phyloP scores from a whole-genome alignment of 2,888 invertebrate genomes.

The Rotaria macrura region DNA sequence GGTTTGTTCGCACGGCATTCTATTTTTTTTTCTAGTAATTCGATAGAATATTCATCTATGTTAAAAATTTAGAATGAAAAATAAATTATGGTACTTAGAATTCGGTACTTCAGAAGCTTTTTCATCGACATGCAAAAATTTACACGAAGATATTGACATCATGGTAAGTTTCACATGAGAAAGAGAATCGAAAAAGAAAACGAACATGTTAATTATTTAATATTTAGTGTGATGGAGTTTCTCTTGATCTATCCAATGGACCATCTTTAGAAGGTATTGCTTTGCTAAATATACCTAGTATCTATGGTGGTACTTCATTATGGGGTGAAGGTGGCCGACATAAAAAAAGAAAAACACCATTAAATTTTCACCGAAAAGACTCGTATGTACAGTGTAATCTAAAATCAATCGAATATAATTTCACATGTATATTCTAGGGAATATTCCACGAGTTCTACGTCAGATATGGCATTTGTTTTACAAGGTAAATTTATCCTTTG shows the following conservation, averaged over 20 bases:
- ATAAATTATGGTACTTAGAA: conserved; percentile 96
- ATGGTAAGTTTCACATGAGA: conserved; percentile 58
- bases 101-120: conserved; percentile 95
- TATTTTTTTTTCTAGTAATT: not conserved
- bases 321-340: conserved; percentile 61
- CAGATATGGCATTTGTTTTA: conserved; percentile 19
- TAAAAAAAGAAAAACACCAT: not conserved
- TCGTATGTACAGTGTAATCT: not conserved
- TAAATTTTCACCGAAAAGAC: conserved; percentile 1
- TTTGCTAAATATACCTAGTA: conserved; percentile 87
- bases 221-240: conserved; percentile 74
- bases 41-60: too few species aligned
- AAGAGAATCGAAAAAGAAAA: not conserved
- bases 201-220: not conserved
- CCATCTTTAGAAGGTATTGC: conserved; percentile 86
- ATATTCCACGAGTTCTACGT: conserved; percentile 14
- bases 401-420: not conserved
- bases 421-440: not conserved
- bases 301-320: conserved; percentile 88
- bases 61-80: conserved; percentile 64
- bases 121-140: conserved; percentile 87
- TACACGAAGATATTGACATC: conserved; percentile 89
- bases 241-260: conserved; percentile 79
- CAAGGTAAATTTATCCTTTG: not conserved
- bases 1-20: conserved; percentile 45